phyloP scores from a whole-genome alignment of 2,797 vertebrate genomes.

The Euthynnus affinis region DNA sequence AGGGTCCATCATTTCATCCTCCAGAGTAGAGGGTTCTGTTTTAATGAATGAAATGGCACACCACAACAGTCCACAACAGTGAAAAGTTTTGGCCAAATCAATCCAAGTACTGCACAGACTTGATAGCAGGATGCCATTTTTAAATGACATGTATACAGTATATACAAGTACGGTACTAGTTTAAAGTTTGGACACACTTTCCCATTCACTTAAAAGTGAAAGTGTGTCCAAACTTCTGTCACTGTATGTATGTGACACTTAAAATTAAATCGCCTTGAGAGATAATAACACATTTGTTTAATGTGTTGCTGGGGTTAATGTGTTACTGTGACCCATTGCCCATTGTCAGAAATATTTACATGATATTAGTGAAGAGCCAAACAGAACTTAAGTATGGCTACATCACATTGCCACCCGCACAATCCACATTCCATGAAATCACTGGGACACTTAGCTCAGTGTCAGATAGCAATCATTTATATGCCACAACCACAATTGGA shows the following conservation, averaged over 20 bases:
- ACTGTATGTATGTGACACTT: background rate
- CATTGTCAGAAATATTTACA: slow-evolving; percentile 4
- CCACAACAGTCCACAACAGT: background rate
- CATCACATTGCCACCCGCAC: background rate
- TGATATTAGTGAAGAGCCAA: slow-evolving; percentile 6
- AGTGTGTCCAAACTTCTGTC: too few relatives aligned
- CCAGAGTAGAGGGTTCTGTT: slow-evolving; percentile 8
- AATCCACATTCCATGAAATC: background rate
- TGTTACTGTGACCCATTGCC: slow-evolving; percentile 17
- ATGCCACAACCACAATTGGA: background rate
- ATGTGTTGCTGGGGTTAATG: slow-evolving; percentile 46
- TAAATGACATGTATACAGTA: background rate
- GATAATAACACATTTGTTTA: slow-evolving; percentile 24
- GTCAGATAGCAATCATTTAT: slow-evolving; percentile 1
- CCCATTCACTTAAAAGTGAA: too few relatives aligned
- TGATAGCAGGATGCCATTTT: background rate
- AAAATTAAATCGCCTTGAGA: background rate
- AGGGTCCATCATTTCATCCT: slow-evolving; percentile 9
- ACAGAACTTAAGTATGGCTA: background rate
- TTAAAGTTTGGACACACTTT: too few relatives aligned
- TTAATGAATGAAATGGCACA: slow-evolving; percentile 18
- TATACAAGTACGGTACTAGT: too few relatives aligned
- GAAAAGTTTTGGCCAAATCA: background rate
- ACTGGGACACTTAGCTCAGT: background rate
- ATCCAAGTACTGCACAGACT: background rate